Percentiles rank a stretch among this genome's conserved stretches.
Conservation (phyloP, 2,888 invertebrate genomes). For the Nematopogon swammerdamellus region DNA sequence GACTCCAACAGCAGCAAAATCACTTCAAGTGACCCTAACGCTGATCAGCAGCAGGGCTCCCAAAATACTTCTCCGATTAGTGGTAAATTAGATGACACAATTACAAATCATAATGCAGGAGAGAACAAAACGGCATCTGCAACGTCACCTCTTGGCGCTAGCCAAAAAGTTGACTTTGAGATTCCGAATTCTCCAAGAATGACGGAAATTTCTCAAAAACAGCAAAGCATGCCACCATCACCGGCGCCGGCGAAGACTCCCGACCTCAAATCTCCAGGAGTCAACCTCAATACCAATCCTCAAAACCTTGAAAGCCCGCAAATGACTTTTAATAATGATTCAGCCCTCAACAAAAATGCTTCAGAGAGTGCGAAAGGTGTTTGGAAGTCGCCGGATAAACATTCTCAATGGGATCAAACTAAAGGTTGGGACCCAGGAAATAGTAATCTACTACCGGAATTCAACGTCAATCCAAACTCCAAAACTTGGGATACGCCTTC, state of each 20-base stretch:
- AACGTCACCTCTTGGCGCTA: background rate
- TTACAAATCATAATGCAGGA: background rate
- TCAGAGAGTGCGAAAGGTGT: constrained; percentile 34
- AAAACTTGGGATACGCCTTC: constrained; percentile 38
- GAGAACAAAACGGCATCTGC: background rate
- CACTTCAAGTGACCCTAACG: constrained; percentile 34
- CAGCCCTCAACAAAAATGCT: constrained; percentile 18
- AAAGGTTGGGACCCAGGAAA: constrained; percentile 5
- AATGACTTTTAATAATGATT: constrained; percentile 8
- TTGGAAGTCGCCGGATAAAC: constrained; percentile 44
- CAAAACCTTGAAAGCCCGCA: background rate
- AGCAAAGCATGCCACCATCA: constrained; percentile 37
- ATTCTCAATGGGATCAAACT: constrained; percentile 7
- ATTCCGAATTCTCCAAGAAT: constrained; percentile 43
- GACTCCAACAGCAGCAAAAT: constrained; percentile 47
- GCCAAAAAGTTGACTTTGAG: constrained; percentile 27
- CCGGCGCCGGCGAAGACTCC: constrained; percentile 34
- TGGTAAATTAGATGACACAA: constrained; percentile 5
- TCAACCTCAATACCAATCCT: background rate
- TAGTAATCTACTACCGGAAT: constrained; percentile 8
- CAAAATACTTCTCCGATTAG: background rate
- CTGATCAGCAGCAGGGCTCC: constrained; percentile 18
- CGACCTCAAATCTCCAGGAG: constrained; percentile 37
- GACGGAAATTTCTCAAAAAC: constrained; percentile 42
- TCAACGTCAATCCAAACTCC: constrained; percentile 11